Evolutionary conservation across 2,888 invertebrate genomes (phyloP).

Genomic region (Gonocerus acuteangulatus): DNA sequence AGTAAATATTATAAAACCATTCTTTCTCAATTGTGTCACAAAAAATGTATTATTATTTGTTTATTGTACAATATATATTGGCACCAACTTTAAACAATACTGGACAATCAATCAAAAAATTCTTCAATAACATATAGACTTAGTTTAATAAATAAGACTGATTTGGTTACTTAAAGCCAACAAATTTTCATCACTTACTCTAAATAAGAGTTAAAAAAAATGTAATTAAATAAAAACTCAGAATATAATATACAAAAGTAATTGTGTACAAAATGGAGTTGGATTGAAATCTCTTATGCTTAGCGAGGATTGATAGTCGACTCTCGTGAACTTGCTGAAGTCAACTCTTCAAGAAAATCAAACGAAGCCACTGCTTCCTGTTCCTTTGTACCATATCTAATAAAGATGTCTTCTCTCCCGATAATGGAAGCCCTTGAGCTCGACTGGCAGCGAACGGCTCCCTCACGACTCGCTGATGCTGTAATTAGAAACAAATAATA

Average conservation of each 20-base stretch:
- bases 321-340: slow-evolving; percentile 39
- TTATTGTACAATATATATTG: no score
- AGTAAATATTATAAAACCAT: no score
- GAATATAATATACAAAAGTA: background rate
- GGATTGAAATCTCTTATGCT: background rate
- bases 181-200: no score
- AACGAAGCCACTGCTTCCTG: slow-evolving; percentile 69
- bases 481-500: slow-evolving; percentile 7
- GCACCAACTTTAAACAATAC: no score
- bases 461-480: slow-evolving; percentile 44
- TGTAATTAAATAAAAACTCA: background rate
- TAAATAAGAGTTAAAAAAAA: no score
- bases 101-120: no score
- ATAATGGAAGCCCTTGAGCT: slow-evolving; percentile 60
- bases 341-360: slow-evolving; percentile 68
- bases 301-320: slow-evolving; percentile 21
- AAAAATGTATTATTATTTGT: no score
- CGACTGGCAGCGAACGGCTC: slow-evolving; percentile 41
- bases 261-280: background rate
- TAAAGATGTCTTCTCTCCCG: slow-evolving; percentile 68
- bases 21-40: no score
- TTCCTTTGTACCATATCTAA: slow-evolving; percentile 68
- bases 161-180: no score
- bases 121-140: no score
- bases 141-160: no score